Base-by-base conservation (phyloP, 2,888 invertebrate genomes). In the Ormyrus pomaceus region DNA sequence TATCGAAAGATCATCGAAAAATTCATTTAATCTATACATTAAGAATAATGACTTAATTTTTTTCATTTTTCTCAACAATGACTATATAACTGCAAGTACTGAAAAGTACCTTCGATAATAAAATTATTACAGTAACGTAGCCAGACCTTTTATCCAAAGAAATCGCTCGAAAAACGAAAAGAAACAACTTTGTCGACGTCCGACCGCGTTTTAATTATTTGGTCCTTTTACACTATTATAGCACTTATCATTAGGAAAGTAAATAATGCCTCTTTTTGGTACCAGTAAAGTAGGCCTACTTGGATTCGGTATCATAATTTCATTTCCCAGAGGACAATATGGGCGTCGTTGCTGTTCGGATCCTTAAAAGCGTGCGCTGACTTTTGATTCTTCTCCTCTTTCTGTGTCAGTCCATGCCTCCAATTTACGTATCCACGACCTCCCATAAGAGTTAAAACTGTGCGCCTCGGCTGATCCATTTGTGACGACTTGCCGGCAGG, bases 271-370 rank as follows among this genome's bases (percentile, higher is more conserved):
- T 82, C 82, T 74, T 79, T 81, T 81, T 82, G 81, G 81, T 82
- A 78, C 78, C 70, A 78, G 76, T 78, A 82, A 82, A 80, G 82
- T 58, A 78, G 79, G 81, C 79, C 59, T 77, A 79, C 77, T 73
- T 76, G 72, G 74, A 81, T 81, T 79, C 73, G 79, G 79, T 82
- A 92, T 94, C 93, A 95, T 92, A 95, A 93, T 88, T 95, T 96
- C 92, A 95, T 94, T 91, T 98, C 97, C 97, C 97, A 97, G 69
- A 97, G 93, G 82, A 97, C 95, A 87, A 97, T 95, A 91, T 97
- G 96, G 13, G 97, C 97, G 92, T 97, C 96, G 87, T 94, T 95
- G 82, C 95, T 95, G 90, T 96, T 96, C 66, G 95, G 95, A 82
- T 95, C 95, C 68, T 93, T 93, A 59, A 93, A 83, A 13, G 86